Base-by-base conservation (phyloP, 53 echinoderm and acorn worm species). In the Antedon mediterranea region DNA sequence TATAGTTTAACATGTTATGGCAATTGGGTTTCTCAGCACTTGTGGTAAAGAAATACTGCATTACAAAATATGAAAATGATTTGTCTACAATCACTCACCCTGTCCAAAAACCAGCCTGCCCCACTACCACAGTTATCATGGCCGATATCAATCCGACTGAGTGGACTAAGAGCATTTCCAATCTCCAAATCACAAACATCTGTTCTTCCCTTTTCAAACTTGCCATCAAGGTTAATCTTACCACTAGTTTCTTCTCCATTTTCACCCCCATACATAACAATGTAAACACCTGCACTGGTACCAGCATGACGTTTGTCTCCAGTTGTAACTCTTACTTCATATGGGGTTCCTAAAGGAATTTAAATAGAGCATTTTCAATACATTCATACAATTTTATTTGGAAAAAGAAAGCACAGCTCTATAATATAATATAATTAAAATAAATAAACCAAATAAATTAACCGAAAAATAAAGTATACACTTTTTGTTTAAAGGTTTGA, bases 21-120 rank as follows among this genome's bases (percentile, higher is more conserved):
- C n/a, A n/a, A n/a, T n/a, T n/a, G n/a, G n/a, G n/a, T n/a, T n/a
- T n/a, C n/a, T n/a, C n/a, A n/a, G n/a, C n/a, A n/a, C n/a, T n/a
- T n/a, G n/a, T n/a, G n/a, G n/a, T n/a, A n/a, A n/a, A n/a, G n/a
- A n/a, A n/a, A n/a, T n/a, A n/a, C n/a, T n/a, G n/a, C n/a, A n/a
- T n/a, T n/a, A n/a, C n/a, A n/a, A n/a, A n/a, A n/a, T n/a, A n/a
- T n/a, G n/a, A n/a, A n/a, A n/a, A n/a, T n/a, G n/a, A n/a, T n/a
- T n/a, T n/a, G n/a, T n/a, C n/a, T n/a, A n/a, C n/a, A 37, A 37
- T 37, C 11, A 31, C 73, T 30, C 74, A 98, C 98, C 92, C 82
- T 86, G 13, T 98, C 92, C 34, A 92, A 34, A 85, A 92, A 92
- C 98, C 98, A 98, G 0, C 98, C 98, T 34, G 92, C 92, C 0